Base-by-base conservation (phyloP, 35 echinoderm and acorn worm genomes). In the Lytechinus pictus region DNA sequence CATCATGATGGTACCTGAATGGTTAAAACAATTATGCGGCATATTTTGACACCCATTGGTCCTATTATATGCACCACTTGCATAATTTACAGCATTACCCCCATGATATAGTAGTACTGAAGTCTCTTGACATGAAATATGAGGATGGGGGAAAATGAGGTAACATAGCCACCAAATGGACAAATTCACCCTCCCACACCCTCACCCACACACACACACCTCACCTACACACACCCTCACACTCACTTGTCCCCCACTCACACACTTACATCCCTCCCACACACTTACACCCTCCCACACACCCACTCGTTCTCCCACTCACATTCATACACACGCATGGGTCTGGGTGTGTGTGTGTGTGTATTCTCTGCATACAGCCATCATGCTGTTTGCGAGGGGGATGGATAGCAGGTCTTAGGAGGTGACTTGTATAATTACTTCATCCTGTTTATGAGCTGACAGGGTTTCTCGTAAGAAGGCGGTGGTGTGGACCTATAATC, bases 401-500 rank as follows among this genome's bases (percentile, higher is more conserved):
- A 79, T 79, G 66, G 16, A 79, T 44, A 44, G 33, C 33, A n/a
- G 88, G 88, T 90, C 52, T 54, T 12, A 54, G 52, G 10, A 90
- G 88, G 52, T 33, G 88, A 54, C 88, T 90, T 44, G 11, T 12
- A 90, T 90, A 90, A 90, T 90, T 44, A 90, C 29, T 54, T 10
- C 88, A 90, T 90, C 88, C 88, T 90, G 88, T 90, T 44, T 90
- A 52, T 14, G 29, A 90, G 16, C 24, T 90, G 88, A 90, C 88
- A 90, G 88, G 33, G 33, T 33, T 12, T 79, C 66, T 79, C n/a
- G 66, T 54, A 93, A 93, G 92, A 44, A 44, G 33, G 1, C 33
- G 33, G 28, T 24, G 92, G 53, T 57, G 52, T 93, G 54, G n/a
- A 93, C 92, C 53, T n/a, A 90, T 93, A 93, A 93, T 93, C 92